Base-by-base conservation (phyloP, 23 tunicate species). In the Halocynthia aurantium region DNA sequence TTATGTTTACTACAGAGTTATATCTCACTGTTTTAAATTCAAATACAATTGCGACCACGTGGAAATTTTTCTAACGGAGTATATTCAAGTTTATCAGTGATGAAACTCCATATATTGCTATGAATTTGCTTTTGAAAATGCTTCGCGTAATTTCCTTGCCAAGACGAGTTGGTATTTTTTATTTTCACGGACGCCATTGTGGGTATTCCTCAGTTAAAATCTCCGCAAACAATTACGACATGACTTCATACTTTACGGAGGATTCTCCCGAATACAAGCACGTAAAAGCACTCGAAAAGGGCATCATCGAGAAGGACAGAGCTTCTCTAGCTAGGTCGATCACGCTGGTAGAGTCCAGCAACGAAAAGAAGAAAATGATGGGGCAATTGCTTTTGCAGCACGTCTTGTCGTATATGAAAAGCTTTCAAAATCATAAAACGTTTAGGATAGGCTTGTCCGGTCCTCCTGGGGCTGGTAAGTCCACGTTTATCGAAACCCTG, bases 381-480 rank as follows among this genome's bases (percentile, higher is more conserved):
- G 90, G 93, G 13, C 99, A 94, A 68, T 70, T 81, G 9, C 50
- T 94, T 52, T 58, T 94, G 64, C 91, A 85, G 65, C 20, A 57
- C 63, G 77, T 88, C 18, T 55, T 89, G 62, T 52, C 87, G 8
- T 18, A 50, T 7, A 55, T 51, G 53, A 8, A 61, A 17, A 53
- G 57, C 57, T 49, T 71, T 7, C 15, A 57, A 50, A 15, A 18
- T n/a, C 18, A 56, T 22, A 31, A 56, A 55, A 75, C 96, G 7
- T 56, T 96, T 19, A 53, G 99, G 12, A 82, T 96, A 50, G 99
- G 99, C 4, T 84, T 96, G 8, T 91, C 99, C 51, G 99, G 99
- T 6, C 99, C 99, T 5, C 99, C 99, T 8, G 99, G 99, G 12
- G 99, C 99, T 21, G 99, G 99, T 53, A 96, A 96, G 74, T 96